phyloP scores from a whole-genome alignment of 2,113 vertebrate species.

The Cochlearius cochlearius region DNA sequence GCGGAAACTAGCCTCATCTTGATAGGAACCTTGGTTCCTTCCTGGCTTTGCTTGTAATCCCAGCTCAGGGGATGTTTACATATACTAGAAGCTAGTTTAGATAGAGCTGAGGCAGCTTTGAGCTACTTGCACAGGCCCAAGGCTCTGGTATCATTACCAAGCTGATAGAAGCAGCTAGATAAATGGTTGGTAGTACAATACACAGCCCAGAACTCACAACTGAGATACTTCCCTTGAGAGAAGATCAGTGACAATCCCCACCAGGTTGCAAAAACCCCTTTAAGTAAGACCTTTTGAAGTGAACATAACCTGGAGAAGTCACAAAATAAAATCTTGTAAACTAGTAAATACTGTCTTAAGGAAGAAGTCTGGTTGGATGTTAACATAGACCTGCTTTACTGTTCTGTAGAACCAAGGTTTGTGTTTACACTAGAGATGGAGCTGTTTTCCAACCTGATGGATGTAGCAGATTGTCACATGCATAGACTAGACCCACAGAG shows the following conservation, averaged over 20 bases:
- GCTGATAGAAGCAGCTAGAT: neutral
- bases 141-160: neutral
- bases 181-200: neutral
- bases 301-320: rapidly evolving
- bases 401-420: neutral
- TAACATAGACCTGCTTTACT: neutral
- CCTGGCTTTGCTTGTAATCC: neutral
- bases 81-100: neutral
- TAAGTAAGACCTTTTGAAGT: neutral
- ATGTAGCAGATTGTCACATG: neutral
- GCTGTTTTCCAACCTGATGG: neutral
- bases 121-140: neutral
- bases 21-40: neutral
- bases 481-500: neutral
- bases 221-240: neutral
- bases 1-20: neutral
- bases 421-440: neutral
- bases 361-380: neutral
- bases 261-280: neutral
- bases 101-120: neutral
- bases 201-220: neutral
- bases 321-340: neutral
- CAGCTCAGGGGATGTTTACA: neutral
- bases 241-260: neutral
- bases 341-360: neutral